These are phyloP conservation scores for Meloidogyne floridensis DNA, from an alignment of 1,140 invertebrate genomes.

Conservation along the genomic window DNA sequence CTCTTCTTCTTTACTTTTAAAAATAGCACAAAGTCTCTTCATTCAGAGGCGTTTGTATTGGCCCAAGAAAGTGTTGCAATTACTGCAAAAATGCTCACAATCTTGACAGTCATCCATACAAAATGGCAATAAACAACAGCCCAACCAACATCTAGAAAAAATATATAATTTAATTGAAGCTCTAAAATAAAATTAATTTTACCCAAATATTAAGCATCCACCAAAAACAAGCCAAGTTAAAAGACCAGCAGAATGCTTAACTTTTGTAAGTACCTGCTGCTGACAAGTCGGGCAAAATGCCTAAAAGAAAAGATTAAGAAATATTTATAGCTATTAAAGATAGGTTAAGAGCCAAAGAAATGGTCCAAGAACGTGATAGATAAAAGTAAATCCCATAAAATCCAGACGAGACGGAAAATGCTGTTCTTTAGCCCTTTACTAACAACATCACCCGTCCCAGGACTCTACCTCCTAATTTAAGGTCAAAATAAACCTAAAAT, in stretches of 20 bases:
- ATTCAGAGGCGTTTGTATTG: constrained; percentile 31
- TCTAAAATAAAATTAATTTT: constrained; percentile 9
- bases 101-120: constrained; percentile 45
- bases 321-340: too few relatives aligned
- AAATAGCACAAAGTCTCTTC: too few relatives aligned
- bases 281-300: constrained; percentile 30
- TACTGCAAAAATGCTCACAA: constrained; percentile 38
- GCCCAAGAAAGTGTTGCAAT: constrained; percentile 33
- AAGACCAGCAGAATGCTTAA: constrained; percentile 34
- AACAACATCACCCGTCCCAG: too few relatives aligned
- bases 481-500: not conserved
- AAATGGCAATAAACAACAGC: constrained; percentile 43
- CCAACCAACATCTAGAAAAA: constrained; percentile 28
- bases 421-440: too few relatives aligned
- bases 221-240: constrained; percentile 41
- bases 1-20: too few relatives aligned
- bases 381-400: too few relatives aligned
- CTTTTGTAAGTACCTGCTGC: constrained; percentile 36
- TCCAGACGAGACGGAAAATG: too few relatives aligned
- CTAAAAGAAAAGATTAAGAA: not conserved
- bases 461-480: too few relatives aligned
- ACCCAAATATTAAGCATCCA: constrained; percentile 36
- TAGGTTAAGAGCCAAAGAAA: too few relatives aligned
- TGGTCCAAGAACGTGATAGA: too few relatives aligned
- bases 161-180: constrained; percentile 7